These are phyloP conservation scores for Drosophila busckii DNA, from an alignment of 1,140 invertebrate genomes.

Conservation along the genomic window DNA sequence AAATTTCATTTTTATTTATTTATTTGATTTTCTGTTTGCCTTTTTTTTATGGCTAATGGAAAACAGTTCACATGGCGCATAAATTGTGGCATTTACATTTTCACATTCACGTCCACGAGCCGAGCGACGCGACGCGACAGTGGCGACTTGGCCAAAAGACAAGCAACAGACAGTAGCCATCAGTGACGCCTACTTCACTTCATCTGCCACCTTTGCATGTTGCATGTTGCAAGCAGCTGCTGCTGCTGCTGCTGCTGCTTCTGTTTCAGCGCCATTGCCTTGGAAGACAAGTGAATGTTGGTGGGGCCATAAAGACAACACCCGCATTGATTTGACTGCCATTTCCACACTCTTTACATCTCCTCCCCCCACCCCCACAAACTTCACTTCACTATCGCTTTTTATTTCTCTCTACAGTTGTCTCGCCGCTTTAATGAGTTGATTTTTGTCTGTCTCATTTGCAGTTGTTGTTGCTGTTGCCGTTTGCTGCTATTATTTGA, in stretches of 20 bases:
- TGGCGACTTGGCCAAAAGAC: conserved; percentile 20
- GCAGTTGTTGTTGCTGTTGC: conserved; percentile 17
- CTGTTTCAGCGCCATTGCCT: conserved; percentile 47
- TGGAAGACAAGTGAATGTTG: conserved; percentile 61
- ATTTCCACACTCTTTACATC: not conserved
- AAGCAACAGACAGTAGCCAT: conserved; percentile 41
- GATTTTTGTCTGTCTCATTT: conserved; percentile 42
- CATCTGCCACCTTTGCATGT: conserved; percentile 17
- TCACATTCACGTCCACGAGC: conserved; percentile 32
- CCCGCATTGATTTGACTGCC: conserved; percentile 57
- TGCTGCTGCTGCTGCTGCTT: conserved; percentile 31
- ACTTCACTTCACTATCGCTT: not conserved
- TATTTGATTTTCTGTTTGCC: too few species aligned
- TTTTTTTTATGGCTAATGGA: conserved; percentile 38
- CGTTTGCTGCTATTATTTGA: conserved; percentile 22
- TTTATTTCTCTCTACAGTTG: conserved; percentile 1
- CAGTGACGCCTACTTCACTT: conserved; percentile 22
- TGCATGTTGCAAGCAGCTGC: not conserved
- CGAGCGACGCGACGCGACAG: not conserved
- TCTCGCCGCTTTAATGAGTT: conserved; percentile 33
- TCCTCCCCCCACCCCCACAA: not conserved
- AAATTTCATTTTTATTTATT: conserved; percentile 61
- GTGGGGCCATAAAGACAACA: conserved; percentile 39
- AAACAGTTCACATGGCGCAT: conserved; percentile 7
- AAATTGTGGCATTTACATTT: conserved; percentile 27